Base-by-base conservation (phyloP, 1,140 invertebrate genomes). In the Helicoverpa armigera region DNA sequence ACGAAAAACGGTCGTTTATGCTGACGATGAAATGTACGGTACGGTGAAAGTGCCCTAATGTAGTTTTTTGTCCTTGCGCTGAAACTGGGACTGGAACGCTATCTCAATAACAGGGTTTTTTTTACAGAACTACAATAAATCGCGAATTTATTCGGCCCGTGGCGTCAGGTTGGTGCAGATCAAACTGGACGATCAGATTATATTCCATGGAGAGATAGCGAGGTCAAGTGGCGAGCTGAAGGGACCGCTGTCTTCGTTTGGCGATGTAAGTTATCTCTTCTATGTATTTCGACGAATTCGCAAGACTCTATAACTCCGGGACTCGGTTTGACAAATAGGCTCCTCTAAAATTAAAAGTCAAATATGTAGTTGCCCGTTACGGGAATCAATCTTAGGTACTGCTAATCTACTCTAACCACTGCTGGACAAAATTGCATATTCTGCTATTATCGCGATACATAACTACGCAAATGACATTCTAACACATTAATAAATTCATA, bases 101-200 rank as follows among this genome's bases (percentile, higher is more conserved):
- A 43, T 7, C 35, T 5, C 35, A 43, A 13, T 31, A 61, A 23
- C 1, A 23, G 77, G 53, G 76, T 80, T 80, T 77, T 79, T 94
- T 96, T 63, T 77, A 1, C 91, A 98, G 97, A 98, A 98, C 91
- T 98, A 98, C 87, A 98, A 98, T 89, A 98, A 98, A 92, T 98
- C 97, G 1, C 95, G 97, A 81, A 98, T 98, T 82, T 97, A 98
- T 95, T 98, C 97, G 1, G 96, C 96, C 80, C 95, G 97, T 82
- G 98, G 98, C 81, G 97, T 96, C 12, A 96, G 96, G 87, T 95
- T 97, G 86, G 93, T 98, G 3, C 95, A 96, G 54, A 96, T 98
- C n/a, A 96, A 95, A 74, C 89, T 98, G 67, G 97, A 98, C 88
- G 96, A 96, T 35, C 87, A 92, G 54, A 83, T 95, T 3, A 97